These are phyloP conservation scores for Podarcis muralis DNA, from an alignment of 2,113 vertebrate genomes.

Conservation along the genomic window DNA sequence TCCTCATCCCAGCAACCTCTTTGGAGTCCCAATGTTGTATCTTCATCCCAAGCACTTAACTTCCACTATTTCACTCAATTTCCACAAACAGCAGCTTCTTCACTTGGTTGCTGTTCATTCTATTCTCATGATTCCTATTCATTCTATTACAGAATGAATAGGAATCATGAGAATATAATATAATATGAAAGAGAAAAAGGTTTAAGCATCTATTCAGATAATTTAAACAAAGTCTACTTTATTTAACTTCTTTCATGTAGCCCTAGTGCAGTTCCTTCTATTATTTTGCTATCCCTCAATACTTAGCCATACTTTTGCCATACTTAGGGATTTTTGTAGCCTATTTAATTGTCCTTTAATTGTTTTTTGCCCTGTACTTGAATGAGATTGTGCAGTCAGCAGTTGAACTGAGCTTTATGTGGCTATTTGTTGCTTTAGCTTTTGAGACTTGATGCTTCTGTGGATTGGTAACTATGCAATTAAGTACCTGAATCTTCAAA, in stretches of 20 bases:
- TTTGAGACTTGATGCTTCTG: neutral
- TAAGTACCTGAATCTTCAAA: neutral
- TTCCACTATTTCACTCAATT: neutral
- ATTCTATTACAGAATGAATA: neutral
- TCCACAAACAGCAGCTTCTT: neutral
- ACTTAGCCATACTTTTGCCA: no score
- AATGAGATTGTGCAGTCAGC: neutral
- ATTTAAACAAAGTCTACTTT: no score
- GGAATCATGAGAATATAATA: no score
- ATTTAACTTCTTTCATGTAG: no score
- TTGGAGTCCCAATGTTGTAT: neutral
- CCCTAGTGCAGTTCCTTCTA: no score
- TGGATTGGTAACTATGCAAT: neutral
- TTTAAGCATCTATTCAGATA: no score
- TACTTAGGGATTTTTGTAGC: neutral
- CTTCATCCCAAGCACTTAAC: neutral
- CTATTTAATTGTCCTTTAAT: neutral
- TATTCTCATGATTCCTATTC: neutral
- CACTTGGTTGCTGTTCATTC: neutral
- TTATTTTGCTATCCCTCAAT: no score
- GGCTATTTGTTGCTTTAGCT: conserved; percentile 3
- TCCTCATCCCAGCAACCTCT: neutral
- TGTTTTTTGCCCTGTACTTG: neutral
- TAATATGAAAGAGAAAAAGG: no score
- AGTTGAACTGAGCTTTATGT: neutral